Percentiles rank a stretch among this genome's conserved stretches.
phyloP scores from a whole-genome alignment of 1,140 invertebrate genomes.

The Ptiloglossa arizonensis region DNA sequence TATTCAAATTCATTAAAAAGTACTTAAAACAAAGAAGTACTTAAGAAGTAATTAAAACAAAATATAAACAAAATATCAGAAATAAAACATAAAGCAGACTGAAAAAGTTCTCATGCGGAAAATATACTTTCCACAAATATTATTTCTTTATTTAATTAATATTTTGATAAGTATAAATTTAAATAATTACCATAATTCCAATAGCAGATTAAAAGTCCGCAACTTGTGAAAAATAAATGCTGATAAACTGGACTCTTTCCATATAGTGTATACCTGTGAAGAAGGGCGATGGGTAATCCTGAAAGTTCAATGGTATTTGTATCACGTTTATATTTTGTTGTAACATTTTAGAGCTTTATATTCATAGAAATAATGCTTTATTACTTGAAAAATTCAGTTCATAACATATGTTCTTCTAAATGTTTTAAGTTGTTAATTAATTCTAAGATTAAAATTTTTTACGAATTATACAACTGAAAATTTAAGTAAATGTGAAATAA shows the following conservation, averaged over 20 bases:
- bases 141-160: background rate
- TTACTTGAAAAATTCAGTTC: background rate
- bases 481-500: too few species aligned
- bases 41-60: background rate
- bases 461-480: background rate
- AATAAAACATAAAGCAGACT: too few species aligned
- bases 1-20: too few species aligned
- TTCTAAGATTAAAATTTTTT: too few species aligned
- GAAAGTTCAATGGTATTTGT: constrained; percentile 65
- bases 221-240: constrained; percentile 89
- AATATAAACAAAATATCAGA: too few species aligned
- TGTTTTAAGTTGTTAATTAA: background rate
- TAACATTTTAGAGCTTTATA: background rate
- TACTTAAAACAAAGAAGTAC: too few species aligned
- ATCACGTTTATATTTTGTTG: background rate
- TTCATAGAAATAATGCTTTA: background rate
- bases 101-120: background rate
- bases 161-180: background rate
- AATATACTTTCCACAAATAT: background rate
- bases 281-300: constrained; percentile 90
- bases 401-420: background rate
- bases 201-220: constrained; percentile 87
- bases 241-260: constrained; percentile 83
- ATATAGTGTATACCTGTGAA: constrained; percentile 86
- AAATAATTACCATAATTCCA: constrained; percentile 90